Conservation (phyloP, 2,797 vertebrate genomes). For the Linurgus olivaceus region DNA sequence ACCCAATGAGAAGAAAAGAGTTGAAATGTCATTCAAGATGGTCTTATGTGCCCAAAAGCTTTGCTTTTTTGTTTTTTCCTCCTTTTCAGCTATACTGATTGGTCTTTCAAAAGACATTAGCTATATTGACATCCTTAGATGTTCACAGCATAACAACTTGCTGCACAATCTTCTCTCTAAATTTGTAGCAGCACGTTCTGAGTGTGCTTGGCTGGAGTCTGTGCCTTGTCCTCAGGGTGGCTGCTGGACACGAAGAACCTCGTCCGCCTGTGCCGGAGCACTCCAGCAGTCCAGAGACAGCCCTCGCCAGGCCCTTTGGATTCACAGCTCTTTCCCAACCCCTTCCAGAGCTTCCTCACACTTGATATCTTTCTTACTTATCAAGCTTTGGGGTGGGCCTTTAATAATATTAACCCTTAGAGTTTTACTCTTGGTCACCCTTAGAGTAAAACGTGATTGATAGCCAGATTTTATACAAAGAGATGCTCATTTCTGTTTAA, state of each 20-base stretch:
- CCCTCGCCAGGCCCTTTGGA: neutral
- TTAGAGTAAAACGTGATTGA: neutral
- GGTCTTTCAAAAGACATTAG: neutral
- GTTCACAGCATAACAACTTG: neutral
- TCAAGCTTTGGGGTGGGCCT: neutral
- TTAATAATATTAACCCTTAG: neutral
- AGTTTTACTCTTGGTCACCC: neutral
- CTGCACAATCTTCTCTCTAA: neutral
- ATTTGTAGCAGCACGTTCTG: neutral
- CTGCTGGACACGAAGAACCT: neutral
- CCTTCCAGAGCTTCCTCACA: neutral
- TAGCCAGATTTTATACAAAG: slow-evolving; percentile 39
- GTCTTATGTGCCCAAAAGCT: neutral
- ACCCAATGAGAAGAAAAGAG: neutral
- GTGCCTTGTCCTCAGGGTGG: neutral
- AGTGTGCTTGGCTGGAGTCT: neutral
- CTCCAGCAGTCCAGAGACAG: neutral
- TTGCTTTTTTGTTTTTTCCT: neutral
- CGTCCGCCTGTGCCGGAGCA: accelerated
- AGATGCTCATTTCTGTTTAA: slow-evolving; percentile 63
- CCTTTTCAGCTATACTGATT: neutral
- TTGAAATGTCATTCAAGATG: neutral
- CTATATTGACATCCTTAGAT: neutral
- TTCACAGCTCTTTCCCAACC: neutral
- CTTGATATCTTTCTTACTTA: neutral